These are phyloP conservation scores for Chondrilla cf. caribensis DNA, from an alignment of 37 sponge, comb jelly and placozoan genomes.

Conservation along the genomic window DNA sequence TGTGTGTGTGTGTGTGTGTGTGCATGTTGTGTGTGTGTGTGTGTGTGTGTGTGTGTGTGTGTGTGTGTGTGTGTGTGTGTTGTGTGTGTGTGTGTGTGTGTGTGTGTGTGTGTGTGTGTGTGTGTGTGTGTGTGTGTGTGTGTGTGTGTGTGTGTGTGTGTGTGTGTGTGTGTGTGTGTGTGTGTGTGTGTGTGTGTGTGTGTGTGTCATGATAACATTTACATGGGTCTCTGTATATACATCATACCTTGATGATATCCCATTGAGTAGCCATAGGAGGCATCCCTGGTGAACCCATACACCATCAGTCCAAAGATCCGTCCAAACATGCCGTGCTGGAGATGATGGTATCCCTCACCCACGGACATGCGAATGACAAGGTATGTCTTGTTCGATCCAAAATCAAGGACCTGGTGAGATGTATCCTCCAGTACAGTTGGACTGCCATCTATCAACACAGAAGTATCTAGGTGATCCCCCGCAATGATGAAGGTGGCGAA, in stretches of 20 bases:
- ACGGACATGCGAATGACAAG: neutral
- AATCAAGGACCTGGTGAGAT: neutral
- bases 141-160: neutral
- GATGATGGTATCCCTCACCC: neutral
- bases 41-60: too few species aligned
- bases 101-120: constrained; percentile 9
- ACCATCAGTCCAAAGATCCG: neutral
- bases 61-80: neutral
- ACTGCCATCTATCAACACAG: neutral
- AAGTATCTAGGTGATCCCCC: neutral
- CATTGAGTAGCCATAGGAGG: constrained; percentile 19
- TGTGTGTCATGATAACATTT: neutral
- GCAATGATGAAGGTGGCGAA: neutral
- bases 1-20: neutral
- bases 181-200: neutral
- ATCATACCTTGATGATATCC: constrained; percentile 7
- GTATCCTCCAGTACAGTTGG: neutral
- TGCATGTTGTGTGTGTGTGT: too few species aligned
- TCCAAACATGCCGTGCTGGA: neutral
- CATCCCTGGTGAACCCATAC: constrained; percentile 11
- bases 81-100: constrained; percentile 24
- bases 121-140: constrained; percentile 14
- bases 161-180: neutral
- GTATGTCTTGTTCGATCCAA: neutral
- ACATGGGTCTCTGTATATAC: too few species aligned